Percentiles rank a stretch among this genome's conserved stretches.
Conservation (phyloP, 2,797 vertebrate species). For the Pempheris klunzingeri region DNA sequence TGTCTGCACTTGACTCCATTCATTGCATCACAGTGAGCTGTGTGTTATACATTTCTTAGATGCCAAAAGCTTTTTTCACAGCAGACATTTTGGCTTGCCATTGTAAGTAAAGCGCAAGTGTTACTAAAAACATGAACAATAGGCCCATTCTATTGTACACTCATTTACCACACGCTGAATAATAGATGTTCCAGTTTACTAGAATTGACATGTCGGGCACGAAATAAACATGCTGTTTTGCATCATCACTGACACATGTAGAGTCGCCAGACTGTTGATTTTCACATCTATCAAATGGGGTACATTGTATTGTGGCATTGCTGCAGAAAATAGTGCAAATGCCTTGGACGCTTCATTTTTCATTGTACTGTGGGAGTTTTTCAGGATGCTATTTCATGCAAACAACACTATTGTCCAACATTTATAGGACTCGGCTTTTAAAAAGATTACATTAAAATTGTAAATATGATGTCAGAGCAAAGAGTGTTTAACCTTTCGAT, state of each 20-base stretch:
- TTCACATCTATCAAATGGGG: not conserved
- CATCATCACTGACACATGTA: not conserved
- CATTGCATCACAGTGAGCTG: not conserved
- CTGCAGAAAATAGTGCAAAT: not conserved
- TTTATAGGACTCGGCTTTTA: no score
- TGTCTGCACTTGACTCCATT: not conserved
- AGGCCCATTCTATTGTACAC: not conserved
- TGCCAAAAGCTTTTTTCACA: not conserved
- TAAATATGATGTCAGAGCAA: no score
- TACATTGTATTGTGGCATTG: not conserved
- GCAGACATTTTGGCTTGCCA: conserved; percentile 5
- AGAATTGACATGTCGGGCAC: not conserved
- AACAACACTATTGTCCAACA: not conserved
- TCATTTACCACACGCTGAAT: not conserved
- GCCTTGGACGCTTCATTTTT: not conserved
- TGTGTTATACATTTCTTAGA: not conserved
- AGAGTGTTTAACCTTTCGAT: not conserved
- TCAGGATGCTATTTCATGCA: not conserved
- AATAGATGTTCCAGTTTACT: not conserved
- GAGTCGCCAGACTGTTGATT: not conserved
- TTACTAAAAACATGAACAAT: not conserved
- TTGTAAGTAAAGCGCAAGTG: not conserved
- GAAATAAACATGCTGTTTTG: not conserved
- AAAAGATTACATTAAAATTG: no score
- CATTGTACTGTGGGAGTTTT: not conserved